These are phyloP conservation scores for Phymanthus crucifer DNA, from an alignment of 92 coral and sea anemone species.

Conservation along the genomic window DNA sequence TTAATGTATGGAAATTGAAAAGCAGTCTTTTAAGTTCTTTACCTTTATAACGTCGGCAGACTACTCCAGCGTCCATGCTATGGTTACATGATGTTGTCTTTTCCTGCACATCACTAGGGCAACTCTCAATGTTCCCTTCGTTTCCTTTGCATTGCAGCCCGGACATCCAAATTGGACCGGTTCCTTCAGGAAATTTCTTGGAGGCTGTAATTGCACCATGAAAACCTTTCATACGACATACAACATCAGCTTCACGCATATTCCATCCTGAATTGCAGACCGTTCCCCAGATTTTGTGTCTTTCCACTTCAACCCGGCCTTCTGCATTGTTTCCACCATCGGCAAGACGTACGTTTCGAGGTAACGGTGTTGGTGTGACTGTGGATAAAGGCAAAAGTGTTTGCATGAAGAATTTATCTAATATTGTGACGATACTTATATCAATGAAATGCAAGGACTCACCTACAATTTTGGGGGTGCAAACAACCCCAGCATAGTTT, in stretches of 20 bases:
- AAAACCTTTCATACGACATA: conserved; percentile 43
- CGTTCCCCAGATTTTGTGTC: conserved; percentile 66
- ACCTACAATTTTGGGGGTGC: background rate
- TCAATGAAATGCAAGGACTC: background rate
- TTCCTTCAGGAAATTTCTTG: background rate
- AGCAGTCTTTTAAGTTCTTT: background rate
- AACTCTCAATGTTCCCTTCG: background rate
- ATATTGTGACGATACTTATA: background rate
- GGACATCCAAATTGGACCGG: conserved; percentile 1
- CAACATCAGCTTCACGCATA: conserved; percentile 40
- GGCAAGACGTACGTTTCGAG: conserved; percentile 44
- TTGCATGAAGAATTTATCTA: background rate
- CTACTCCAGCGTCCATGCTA: conserved; percentile 5
- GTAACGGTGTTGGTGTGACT: background rate
- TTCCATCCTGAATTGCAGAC: conserved; percentile 75
- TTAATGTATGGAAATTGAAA: background rate
- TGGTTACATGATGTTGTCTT: conserved; percentile 3
- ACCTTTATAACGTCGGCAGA: background rate
- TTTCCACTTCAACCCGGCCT: conserved; percentile 60
- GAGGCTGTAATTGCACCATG: background rate
- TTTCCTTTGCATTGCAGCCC: background rate
- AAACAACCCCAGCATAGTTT: background rate
- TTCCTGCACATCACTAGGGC: background rate
- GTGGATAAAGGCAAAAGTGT: background rate
- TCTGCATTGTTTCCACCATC: conserved; percentile 58